Evolutionary conservation across 2,113 vertebrate genomes (phyloP), one percentile per base, ranked within the genome.

Genomic region (Notechis scutatus): DNA sequence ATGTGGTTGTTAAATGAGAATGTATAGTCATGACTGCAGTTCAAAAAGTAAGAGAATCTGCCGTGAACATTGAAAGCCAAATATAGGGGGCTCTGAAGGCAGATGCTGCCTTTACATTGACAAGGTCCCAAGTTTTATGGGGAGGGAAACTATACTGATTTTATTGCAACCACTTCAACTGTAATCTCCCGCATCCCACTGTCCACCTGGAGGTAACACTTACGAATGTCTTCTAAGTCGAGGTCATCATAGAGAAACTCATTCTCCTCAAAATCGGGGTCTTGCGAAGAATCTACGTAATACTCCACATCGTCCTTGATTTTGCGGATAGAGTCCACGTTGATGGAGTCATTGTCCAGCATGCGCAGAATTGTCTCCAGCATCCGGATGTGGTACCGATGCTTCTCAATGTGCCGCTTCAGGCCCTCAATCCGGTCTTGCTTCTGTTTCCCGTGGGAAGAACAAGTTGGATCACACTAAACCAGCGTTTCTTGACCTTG

Each of bases 301-400:
- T 99, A 99, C 94, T 99, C 98, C 2, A 99, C 98, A 1, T 99
- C 99, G 5, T 99, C 99, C 96, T 99, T 99, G 97, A 99, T 99
- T 96, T 99, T 99, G 93, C 98, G 98, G 93, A 99, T 98, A 61
- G 98, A 94, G 1, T 99, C 99, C 90, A 99, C 98, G 7, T 98
- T 97, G 95, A 99, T 98, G 0, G 99, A 99, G 97, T 99, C 98
- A 0, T 99, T 99, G 96, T 99, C 99, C 96, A 99, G 96, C 99
- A 99, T 99, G 92, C 99, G 98, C 94, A 99, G 97, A 94, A 99
- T 99, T 94, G 98, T 99, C 96, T 99, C 99, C 96, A 99, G 96
- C 98, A 99, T 99, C 47, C 98, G 98, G 91, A 99, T 98, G 91
- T 99, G 99, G 96, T 98, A 98, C 94, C 99, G 96, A 95, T 99